Base-by-base conservation (phyloP, 2,113 vertebrate genomes). In the Aramus guarauna region DNA sequence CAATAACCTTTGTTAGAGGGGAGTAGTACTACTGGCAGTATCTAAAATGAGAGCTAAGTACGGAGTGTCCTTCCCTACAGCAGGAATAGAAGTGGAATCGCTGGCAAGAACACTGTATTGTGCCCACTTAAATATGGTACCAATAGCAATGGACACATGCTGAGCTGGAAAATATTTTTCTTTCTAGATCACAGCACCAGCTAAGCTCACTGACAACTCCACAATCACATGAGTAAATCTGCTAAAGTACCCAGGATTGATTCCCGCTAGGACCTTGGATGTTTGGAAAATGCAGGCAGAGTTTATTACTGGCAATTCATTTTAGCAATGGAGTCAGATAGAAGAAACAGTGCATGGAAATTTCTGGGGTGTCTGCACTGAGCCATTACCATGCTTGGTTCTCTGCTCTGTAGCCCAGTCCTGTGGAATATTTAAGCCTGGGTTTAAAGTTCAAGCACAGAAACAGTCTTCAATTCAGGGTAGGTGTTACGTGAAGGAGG, bases 91-190 rank as follows among this genome's bases (percentile, higher is more conserved):
- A 94, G 94, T 88, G 96, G 96, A 95, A 92, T 97, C 29, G 87
- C 90, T 98, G 98, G 98, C 98, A 97, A 71, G 94, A 71, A 68
- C 34, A 23, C 43, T 48, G 63, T 73, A 85, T 97, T 94, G 95
- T 97, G 94, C 91, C 95, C 82, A 60, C 92, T 98, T 85, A 96
- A 96, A 96, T 96, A 92, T 95, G 89, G 96, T 75, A 96, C 85
- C 89, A 92, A 18, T 34, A 95, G 85, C 60, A 41, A 80, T 92
- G 95, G 96, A 97, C 95, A 98, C 86, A 73, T 79, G 91, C 90
- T 97, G 93, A 94, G 94, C 93, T 98, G 97, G 97, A 98, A 98
- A 98, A 98, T 98, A 97, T 23, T 98, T 98, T 97, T 95, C 91
- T 96, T 97, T 95, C 96, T 98, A 98, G 94, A 97, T 98, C 93